Evolutionary conservation across 2,888 invertebrate species (phyloP).

Genomic region (Drosophila yooni): DNA sequence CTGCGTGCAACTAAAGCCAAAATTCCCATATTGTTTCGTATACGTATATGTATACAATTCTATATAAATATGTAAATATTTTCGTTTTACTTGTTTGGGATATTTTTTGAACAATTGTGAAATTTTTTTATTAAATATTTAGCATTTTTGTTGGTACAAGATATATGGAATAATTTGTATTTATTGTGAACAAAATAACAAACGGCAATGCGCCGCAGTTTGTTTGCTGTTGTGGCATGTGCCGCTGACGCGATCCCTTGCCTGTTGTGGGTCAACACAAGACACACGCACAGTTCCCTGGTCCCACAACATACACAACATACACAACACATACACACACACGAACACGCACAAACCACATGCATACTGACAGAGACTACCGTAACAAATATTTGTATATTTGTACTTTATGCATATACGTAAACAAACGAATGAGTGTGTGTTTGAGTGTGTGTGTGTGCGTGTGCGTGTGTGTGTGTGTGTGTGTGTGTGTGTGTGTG

Average conservation of each 20-base stretch:
- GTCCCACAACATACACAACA: slow-evolving; percentile 4
- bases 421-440: not conserved
- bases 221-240: slow-evolving; percentile 79
- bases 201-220: slow-evolving; percentile 36
- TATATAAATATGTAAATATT: not conserved
- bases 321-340: slow-evolving; percentile 3
- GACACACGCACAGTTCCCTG: slow-evolving; percentile 32
- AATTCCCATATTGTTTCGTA: not conserved
- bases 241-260: slow-evolving; percentile 46
- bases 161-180: slow-evolving; percentile 21
- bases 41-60: not conserved
- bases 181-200: slow-evolving; percentile 51
- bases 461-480: slow-evolving; percentile 10
- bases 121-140: not conserved
- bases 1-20: not conserved
- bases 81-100: no score
- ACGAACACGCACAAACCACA: not conserved
- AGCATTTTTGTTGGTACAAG: not conserved
- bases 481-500: slow-evolving; percentile 43
- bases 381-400: slow-evolving; percentile 58
- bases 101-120: not conserved
- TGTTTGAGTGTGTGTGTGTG: slow-evolving; percentile 10
- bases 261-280: slow-evolving; percentile 42
- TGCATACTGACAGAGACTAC: slow-evolving; percentile 28
- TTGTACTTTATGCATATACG: slow-evolving; percentile 9